Percentiles rank a stretch among this genome's conserved stretches.
These are phyloP conservation scores for Tinea pellionella DNA, from an alignment of 2,888 invertebrate genomes.

Conservation along the genomic window DNA sequence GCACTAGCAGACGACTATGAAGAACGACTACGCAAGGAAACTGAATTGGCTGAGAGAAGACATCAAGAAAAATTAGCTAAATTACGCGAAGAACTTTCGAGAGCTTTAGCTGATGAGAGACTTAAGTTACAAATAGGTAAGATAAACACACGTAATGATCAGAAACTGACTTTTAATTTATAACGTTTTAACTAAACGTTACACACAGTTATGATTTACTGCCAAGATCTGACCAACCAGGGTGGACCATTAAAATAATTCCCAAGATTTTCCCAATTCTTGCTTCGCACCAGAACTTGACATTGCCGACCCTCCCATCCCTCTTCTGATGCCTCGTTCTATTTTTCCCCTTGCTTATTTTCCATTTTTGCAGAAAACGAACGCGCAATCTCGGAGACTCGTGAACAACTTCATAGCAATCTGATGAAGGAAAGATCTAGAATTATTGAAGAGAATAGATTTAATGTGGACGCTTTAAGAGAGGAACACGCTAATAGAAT, in stretches of 20 bases:
- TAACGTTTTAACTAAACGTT: background rate
- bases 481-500: conserved; percentile 71
- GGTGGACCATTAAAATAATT: background rate
- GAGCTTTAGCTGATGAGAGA: conserved; percentile 50
- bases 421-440: conserved; percentile 55
- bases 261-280: no score
- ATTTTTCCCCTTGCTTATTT: no score
- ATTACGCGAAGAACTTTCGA: conserved; percentile 52
- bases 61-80: conserved; percentile 48
- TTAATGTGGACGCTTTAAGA: conserved; percentile 61
- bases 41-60: conserved; percentile 33
- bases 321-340: no score
- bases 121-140: conserved; percentile 55
- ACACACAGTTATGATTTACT: no score
- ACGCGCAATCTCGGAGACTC: conserved; percentile 42
- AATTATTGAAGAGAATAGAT: conserved; percentile 65
- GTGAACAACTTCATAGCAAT: conserved; percentile 51
- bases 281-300: no score
- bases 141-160: no score
- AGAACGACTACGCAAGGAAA: conserved; percentile 32
- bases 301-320: no score
- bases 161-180: no score
- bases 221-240: no score
- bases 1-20: conserved; percentile 32
- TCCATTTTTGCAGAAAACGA: conserved; percentile 40